Evolutionary conservation across 2,113 vertebrate genomes (phyloP), one percentile per base, ranked within the genome.

Genomic region (Conger conger): DNA sequence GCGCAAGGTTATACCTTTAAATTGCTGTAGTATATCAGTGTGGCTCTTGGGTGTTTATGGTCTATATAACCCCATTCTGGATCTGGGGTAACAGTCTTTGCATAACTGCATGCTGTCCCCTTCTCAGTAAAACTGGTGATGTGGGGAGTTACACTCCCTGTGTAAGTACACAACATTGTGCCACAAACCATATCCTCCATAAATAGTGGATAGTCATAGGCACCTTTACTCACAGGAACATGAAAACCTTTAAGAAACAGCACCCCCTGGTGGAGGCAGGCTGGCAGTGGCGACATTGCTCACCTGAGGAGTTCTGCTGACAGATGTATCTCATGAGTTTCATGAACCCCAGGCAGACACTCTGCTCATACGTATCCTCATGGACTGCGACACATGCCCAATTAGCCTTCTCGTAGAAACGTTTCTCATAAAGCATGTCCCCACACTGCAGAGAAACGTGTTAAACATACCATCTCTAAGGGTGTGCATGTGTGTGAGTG

Each of bases 311-410:
- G 33, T 95, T 95, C 88, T 95, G 93, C 82, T 94, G 92, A 3
- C 94, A 95, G 40, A 95, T 95, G 90, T 95, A 95, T 90, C 91
- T 92, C 94, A 95, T 95, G n/a, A 95, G 90, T 91, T 95, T 95
- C 94, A 95, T 95, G 89, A 95, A 95, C 0, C 94, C 94, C 0
- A 93, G 89, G 86, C 94, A 95, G 78, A 92, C 94, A 86, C 94
- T 95, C 90, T 95, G 94, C 7, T 95, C 94, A 0, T 95, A 95
- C 38, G 90, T 91, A 0, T 93, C 88, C 50, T 94, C 92, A 0
- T 91, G 83, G 89, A 93, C 90, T 17, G 79, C 93, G n/a, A 95
- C 90, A 0, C 94, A 95, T 6, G 94, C 94, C 94, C 94, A 95
- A 54, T 92, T 93, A 81, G 92, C 93, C 42, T 93, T 93, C 3